phyloP scores from a whole-genome alignment of 2,888 invertebrate genomes.

The Meganola albula region DNA sequence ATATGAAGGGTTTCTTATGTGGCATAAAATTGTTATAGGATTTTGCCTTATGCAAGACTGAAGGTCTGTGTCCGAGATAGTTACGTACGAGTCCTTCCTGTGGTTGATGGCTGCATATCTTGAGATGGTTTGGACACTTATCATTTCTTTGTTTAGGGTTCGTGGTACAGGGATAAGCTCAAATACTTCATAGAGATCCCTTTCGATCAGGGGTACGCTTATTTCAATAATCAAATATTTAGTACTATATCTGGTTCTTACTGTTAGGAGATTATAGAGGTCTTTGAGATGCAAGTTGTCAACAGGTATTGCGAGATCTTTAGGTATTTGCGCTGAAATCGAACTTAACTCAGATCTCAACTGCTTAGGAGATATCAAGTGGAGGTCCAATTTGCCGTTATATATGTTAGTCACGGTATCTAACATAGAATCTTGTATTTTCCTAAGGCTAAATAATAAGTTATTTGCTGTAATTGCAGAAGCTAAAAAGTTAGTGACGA shows the following conservation, averaged over 20 bases:
- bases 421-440: slow-evolving; percentile 13
- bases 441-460: slow-evolving; percentile 9
- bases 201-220: background rate
- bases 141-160: background rate
- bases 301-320: slow-evolving; percentile 14
- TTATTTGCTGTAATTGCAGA: too few relatives aligned
- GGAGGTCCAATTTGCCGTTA: slow-evolving; percentile 15
- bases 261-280: slow-evolving; percentile 14
- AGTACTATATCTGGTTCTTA: slow-evolving; percentile 1
- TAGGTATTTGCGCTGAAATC: slow-evolving; percentile 12
- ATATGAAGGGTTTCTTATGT: too few relatives aligned
- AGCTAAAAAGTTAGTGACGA: slow-evolving; percentile 5
- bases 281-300: slow-evolving; percentile 8
- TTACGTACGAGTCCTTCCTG: background rate
- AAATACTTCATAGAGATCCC: background rate
- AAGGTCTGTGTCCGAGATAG: too few relatives aligned
- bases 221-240: slow-evolving; percentile 1
- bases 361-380: slow-evolving; percentile 16
- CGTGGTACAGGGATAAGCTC: background rate
- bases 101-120: background rate
- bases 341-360: slow-evolving; percentile 10
- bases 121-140: background rate
- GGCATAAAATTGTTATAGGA: too few relatives aligned
- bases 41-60: too few relatives aligned
- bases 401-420: slow-evolving; percentile 14